These are phyloP conservation scores for Acrocyrtus sp. DNA, from an alignment of 2,888 invertebrate species.

Conservation along the genomic window DNA sequence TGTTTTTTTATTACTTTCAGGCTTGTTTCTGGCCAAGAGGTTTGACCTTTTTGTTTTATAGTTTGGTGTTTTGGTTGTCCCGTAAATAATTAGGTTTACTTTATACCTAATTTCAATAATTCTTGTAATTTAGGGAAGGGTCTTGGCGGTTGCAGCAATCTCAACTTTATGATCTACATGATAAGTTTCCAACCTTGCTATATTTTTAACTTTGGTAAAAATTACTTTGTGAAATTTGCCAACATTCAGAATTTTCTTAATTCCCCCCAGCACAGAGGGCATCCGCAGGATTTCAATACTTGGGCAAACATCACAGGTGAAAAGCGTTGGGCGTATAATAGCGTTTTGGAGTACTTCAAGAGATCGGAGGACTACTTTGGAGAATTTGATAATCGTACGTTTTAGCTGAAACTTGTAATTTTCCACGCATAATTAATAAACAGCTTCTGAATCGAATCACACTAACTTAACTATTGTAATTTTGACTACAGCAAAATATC, in stretches of 20 bases:
- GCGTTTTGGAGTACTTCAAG: constrained; percentile 56
- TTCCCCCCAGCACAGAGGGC: constrained; percentile 18
- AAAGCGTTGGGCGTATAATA: constrained; percentile 50
- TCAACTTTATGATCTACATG: constrained; percentile 61
- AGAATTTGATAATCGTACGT: constrained; percentile 56
- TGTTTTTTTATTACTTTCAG: too few species aligned
- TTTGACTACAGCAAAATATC: constrained; percentile 51
- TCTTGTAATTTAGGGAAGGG: constrained; percentile 25
- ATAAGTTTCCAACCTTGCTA: constrained; percentile 34
- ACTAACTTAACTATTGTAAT: neutral
- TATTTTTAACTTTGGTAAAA: neutral
- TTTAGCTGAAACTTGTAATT: neutral
- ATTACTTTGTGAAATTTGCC: neutral
- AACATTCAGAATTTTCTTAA: neutral
- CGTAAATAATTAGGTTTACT: too few species aligned
- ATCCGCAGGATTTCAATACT: constrained; percentile 56
- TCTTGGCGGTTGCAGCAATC: constrained; percentile 34
- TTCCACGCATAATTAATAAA: neutral
- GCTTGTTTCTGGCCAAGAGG: constrained; percentile 23
- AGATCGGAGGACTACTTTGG: constrained; percentile 59
- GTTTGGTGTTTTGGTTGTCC: constrained; percentile 75
- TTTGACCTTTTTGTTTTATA: too few species aligned
- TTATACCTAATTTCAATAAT: constrained; percentile 70
- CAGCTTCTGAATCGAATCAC: neutral
- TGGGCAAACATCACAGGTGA: constrained; percentile 59